phyloP scores from a whole-genome alignment of 2,113 vertebrate species.

The Thymallus thymallus region DNA sequence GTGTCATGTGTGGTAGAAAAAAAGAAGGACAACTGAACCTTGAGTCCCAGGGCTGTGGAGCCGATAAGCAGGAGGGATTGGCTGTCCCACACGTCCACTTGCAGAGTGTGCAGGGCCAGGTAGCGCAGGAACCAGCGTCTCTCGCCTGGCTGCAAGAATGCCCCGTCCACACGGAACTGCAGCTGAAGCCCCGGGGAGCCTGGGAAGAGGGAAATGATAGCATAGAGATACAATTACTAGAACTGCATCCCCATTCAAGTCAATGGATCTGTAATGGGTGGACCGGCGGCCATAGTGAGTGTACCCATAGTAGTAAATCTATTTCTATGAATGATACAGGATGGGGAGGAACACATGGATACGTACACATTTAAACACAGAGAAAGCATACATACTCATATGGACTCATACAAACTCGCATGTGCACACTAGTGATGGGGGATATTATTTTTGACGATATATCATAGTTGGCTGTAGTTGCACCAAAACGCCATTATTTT shows the following conservation, averaged over 20 bases:
- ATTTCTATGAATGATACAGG: not conserved
- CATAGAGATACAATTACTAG: not conserved
- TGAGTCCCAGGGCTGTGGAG: constrained; percentile 82
- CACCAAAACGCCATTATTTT: too few relatives aligned
- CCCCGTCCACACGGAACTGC: constrained; percentile 80
- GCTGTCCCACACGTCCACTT: constrained; percentile 92
- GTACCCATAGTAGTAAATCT: too few relatives aligned
- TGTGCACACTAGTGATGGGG: too few relatives aligned
- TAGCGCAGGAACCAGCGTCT: constrained; percentile 83
- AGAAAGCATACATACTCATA: not conserved
- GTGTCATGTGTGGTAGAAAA: too few relatives aligned
- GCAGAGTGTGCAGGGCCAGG: constrained; percentile 83
- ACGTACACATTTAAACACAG: not conserved
- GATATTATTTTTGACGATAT: too few relatives aligned
- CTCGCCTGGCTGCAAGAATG: constrained; percentile 80
- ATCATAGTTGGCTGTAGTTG: too few relatives aligned
- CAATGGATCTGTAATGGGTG: too few relatives aligned
- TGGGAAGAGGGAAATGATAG: constrained; percentile 44
- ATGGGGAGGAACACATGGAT: not conserved
- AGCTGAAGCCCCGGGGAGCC: constrained; percentile 82
- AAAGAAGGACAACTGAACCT: constrained; percentile 71
- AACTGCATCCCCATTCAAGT: too few relatives aligned
- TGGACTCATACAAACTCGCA: not conserved
- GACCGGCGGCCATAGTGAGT: too few relatives aligned
- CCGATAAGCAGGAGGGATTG: constrained; percentile 89